Percentiles rank a stretch among this genome's conserved stretches.
These are phyloP conservation scores for Cynopterus brachyotis DNA, from an alignment of 2,113 vertebrate genomes.

Conservation along the genomic window DNA sequence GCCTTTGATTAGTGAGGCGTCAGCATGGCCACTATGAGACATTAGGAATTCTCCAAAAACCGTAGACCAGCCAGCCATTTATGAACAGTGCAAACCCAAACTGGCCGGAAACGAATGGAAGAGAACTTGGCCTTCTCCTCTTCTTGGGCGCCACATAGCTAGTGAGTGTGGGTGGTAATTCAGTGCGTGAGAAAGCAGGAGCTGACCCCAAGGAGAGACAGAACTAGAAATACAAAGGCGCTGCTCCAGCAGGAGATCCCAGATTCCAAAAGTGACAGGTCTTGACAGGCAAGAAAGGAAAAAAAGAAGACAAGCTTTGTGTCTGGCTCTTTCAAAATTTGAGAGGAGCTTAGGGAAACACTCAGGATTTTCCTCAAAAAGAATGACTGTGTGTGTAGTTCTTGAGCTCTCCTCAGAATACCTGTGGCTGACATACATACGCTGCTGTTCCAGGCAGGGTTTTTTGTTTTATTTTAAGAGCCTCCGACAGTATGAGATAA, in stretches of 20 bases:
- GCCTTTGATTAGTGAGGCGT: neutral
- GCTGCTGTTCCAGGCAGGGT: neutral
- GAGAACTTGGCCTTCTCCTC: neutral
- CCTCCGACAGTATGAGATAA: neutral
- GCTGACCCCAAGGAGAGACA: neutral
- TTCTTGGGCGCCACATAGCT: neutral
- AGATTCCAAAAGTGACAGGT: neutral
- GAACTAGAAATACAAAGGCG: neutral
- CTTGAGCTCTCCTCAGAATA: neutral
- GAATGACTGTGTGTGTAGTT: neutral
- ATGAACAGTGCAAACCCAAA: neutral
- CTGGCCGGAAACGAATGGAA: neutral
- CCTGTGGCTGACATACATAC: neutral
- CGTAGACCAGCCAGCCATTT: neutral
- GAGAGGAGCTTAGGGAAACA: neutral
- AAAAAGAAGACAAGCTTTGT: neutral
- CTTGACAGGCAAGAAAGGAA: neutral
- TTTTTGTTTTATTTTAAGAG: neutral
- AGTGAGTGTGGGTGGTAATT: neutral
- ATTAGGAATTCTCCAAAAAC: neutral
- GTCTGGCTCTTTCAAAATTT: neutral
- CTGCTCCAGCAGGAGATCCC: neutral
- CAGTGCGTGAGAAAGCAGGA: neutral
- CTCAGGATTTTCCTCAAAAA: neutral
- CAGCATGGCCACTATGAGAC: neutral